Base-by-base conservation (phyloP, 2,888 invertebrate species). In the Drosophila imparisetae region DNA sequence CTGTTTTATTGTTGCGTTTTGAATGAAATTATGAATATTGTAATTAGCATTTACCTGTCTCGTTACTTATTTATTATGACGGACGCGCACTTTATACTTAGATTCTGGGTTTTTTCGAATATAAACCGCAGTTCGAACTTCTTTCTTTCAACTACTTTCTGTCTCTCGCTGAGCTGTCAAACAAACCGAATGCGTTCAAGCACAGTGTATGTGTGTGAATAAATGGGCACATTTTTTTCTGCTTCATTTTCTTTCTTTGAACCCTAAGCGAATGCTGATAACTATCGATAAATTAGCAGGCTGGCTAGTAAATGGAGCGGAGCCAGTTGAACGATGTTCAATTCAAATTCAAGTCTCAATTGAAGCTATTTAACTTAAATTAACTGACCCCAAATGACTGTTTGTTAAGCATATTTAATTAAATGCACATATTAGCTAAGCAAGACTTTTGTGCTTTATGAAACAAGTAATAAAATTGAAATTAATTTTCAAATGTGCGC, bases 21-120 rank as follows among this genome's bases (percentile, higher is more conserved):
- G 69, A 72, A 66, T 74, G 45, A 79, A 76, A 72, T 45, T 4
- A 45, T 71, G 48, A 61, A 74, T 69, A 83, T 74, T 78, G 50
- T 73, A 64, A 71, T 67, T 78, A 53, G 38, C 70, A 90, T 80
- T 86, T 86, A 86, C 85, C 85, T 86, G 90, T 65, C 78, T 88
- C 58, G 68, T 71, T 75, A 75, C 48, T 74, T 54, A 52, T 66
- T 66, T 45, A 24, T 45, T 27, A 45, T 73, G 71, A 75, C 59
- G 66, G 68, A 72, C 90, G 78, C 88, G 69, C 86, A 90, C 90
- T 86, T 83, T 75, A 66, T 83, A 80, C 86, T 88, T 80, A 83
- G 69, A 63, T 69, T 60, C 71, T 63, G 72, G 61, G 45, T 45
- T 57, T 73, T 76, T 72, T 70, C 32, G 65, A 80, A 70, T 83